Conservation (phyloP, 2,113 vertebrate species). For the Chascanopsetta lugubris region DNA sequence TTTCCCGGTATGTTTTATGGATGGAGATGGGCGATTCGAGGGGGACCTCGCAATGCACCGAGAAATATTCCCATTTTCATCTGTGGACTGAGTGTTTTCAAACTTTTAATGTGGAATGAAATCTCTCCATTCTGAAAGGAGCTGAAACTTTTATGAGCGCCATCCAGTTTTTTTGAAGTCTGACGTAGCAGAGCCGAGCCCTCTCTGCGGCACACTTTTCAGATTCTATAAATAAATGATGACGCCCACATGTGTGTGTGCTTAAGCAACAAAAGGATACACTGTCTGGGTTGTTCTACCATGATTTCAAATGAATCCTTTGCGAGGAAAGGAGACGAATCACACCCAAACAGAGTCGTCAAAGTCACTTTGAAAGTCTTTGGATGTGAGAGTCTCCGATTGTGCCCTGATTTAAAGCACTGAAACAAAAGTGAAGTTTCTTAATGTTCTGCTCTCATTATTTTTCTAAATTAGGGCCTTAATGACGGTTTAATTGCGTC, state of each 20-base stretch:
- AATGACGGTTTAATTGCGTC: constrained; percentile 47
- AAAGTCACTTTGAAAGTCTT: constrained; percentile 41
- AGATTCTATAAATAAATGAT: constrained; percentile 72
- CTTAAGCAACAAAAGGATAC: constrained; percentile 72
- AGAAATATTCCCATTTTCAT: constrained; percentile 32
- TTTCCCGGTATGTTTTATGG: constrained; percentile 38
- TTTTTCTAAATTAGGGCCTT: constrained; percentile 45
- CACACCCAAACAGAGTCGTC: constrained; percentile 36
- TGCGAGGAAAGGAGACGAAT: constrained; percentile 13
- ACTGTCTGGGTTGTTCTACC: constrained; percentile 65
- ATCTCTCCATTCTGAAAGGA: constrained; percentile 59
- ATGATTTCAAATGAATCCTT: constrained; percentile 51
- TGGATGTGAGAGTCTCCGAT: neutral
- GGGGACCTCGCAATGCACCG: constrained; percentile 34
- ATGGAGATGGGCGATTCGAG: constrained; percentile 12
- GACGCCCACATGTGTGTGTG: constrained; percentile 67
- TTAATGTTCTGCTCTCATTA: constrained; percentile 45
- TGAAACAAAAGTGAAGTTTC: constrained; percentile 44
- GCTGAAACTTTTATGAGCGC: constrained; percentile 74
- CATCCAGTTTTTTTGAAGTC: constrained; percentile 62
- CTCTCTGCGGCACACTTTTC: constrained; percentile 74
- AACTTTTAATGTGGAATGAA: constrained; percentile 62
- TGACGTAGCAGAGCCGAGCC: constrained; percentile 57
- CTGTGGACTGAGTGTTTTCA: constrained; percentile 36
- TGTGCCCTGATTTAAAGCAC: constrained; percentile 17